Base-by-base conservation (phyloP, 2,888 invertebrate species). In the Melanotus villosus region DNA sequence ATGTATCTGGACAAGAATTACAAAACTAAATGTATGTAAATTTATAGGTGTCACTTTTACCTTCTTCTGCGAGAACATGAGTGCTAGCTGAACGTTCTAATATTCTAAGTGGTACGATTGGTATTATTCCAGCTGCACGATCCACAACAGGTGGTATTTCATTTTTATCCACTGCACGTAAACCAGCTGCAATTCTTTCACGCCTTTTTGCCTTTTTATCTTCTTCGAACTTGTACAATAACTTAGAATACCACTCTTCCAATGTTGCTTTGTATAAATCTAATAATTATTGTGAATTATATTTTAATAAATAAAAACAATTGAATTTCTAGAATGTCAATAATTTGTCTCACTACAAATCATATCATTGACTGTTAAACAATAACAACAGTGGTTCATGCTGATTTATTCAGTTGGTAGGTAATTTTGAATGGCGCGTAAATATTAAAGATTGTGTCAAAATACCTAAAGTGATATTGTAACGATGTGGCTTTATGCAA, bases 1-100 rank as follows among this genome's bases (percentile, higher is more conserved):
- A 79, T 0, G 82, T 76, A 52, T 88, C 90, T 90, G 82, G 0
- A 84, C 84, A 36, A 47, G 59, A n/a, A 32, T 1, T 14, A 12
- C 26, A 9, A 47, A 9, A 10, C 2, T 3, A 2, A 32, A 5
- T 32, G n/a, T n/a, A n/a, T n/a, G n/a, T n/a, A n/a, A n/a, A n/a
- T n/a, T n/a, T n/a, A n/a, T n/a, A n/a, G n/a, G n/a, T n/a, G n/a
- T n/a, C n/a, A n/a, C n/a, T n/a, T n/a, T n/a, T 68, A 77, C 77
- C 75, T 75, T 78, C 78, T n/a, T 70, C 63, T 0, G 12, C 16
- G 5, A 77, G 32, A 12, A 69, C 77, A 60, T 74, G 74, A 26
- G 77, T 77, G 62, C 81, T 82, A 1, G 83, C 75, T 2, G 81
- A 76, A 0, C 82, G 82, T 10, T 80, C 77, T 30, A 84, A 70